phyloP scores from a whole-genome alignment of 2,797 vertebrate species.

The Crocidura indochinensis region DNA sequence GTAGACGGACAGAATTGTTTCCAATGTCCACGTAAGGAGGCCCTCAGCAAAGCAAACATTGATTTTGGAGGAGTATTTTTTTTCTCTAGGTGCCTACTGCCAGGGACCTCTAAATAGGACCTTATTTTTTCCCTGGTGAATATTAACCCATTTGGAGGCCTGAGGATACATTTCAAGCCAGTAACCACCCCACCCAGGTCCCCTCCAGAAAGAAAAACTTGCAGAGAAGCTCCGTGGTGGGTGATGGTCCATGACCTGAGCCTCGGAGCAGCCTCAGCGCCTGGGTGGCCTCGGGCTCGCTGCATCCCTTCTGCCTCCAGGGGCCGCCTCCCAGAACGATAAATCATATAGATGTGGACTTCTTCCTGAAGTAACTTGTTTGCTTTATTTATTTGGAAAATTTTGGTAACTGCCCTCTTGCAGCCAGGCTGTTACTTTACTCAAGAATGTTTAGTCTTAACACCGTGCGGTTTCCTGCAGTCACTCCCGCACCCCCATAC shows the following conservation, averaged over 20 bases:
- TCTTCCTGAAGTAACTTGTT: conserved; percentile 91
- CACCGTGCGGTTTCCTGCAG: conserved; percentile 88
- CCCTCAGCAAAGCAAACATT: conserved; percentile 92
- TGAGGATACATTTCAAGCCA: conserved; percentile 73
- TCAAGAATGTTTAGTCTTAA: conserved; percentile 89
- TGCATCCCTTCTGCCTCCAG: conserved; percentile 84
- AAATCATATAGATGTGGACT: conserved; percentile 90
- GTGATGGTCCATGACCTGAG: conserved; percentile 52
- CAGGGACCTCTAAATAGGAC: conserved; percentile 90
- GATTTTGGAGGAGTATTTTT: conserved; percentile 88
- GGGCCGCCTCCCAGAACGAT: conserved; percentile 85
- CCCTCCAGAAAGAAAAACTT: conserved; percentile 74
- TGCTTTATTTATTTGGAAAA: conserved; percentile 93
- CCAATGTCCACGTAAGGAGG: conserved; percentile 91
- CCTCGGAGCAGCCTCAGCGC: conserved; percentile 64
- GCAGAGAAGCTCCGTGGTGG: conserved; percentile 12
- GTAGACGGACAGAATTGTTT: conserved; percentile 91
- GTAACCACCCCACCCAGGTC: conserved; percentile 39
- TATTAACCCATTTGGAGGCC: conserved; percentile 84
- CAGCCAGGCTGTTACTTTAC: conserved; percentile 86
- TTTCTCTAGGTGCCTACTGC: conserved; percentile 83
- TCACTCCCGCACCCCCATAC: conserved; percentile 85
- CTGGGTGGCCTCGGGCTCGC: conserved; percentile 88
- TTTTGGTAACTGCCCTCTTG: conserved; percentile 88
- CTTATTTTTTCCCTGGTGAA: conserved; percentile 88